Percentiles rank a stretch among this genome's conserved stretches.
phyloP scores from a whole-genome alignment of 2,113 vertebrate species.

The Acrocephalus kingi region DNA sequence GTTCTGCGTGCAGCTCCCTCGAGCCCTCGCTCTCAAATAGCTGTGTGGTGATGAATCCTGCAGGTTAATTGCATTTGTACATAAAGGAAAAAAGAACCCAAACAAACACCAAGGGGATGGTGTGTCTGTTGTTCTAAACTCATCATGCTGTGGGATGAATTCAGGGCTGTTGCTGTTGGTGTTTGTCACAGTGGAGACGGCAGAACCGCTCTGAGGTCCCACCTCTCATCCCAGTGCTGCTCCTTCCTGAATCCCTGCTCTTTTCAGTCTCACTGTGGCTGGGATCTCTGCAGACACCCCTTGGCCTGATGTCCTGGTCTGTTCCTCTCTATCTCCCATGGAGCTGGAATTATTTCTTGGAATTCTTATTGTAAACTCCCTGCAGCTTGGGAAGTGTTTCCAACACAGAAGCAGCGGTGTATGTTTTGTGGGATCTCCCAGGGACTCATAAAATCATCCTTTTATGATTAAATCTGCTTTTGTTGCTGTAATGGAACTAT shows the following conservation, averaged over 20 bases:
- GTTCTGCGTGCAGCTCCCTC: not conserved
- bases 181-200: not conserved
- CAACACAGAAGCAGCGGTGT: not conserved
- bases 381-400: not conserved
- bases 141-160: not conserved
- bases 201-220: not conserved
- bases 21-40: not conserved
- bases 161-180: not conserved
- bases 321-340: not conserved
- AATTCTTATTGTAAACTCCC: not conserved
- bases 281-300: not conserved
- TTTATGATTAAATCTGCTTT: not conserved
- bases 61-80: not conserved
- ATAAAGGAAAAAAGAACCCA: not conserved
- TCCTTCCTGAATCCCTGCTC: not conserved
- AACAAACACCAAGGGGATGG: not conserved
- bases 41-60: not conserved
- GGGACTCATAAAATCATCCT: not conserved
- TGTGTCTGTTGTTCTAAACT: not conserved
- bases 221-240: not conserved
- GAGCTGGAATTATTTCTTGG: not conserved
- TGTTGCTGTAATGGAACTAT: not conserved
- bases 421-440: not conserved
- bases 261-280: rapidly evolving
- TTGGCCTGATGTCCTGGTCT: not conserved